These are phyloP conservation scores for Fragum sueziense DNA, from an alignment of 2,888 invertebrate species.

Conservation along the genomic window DNA sequence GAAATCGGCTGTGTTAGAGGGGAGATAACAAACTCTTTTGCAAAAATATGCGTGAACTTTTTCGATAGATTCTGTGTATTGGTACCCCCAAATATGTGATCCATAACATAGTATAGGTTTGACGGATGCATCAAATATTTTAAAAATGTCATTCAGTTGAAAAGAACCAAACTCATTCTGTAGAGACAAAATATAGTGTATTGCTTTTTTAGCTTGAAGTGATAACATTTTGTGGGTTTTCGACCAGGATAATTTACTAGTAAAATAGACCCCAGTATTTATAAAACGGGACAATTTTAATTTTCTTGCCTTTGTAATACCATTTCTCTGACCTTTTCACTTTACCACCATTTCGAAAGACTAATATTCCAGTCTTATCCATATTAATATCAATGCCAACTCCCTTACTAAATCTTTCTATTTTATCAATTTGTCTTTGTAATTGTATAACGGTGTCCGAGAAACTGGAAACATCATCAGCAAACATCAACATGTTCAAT, in stretches of 20 bases:
- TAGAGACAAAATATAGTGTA: neutral
- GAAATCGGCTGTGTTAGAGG: no score
- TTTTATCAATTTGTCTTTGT: neutral
- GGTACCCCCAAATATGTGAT: slow-evolving; percentile 29
- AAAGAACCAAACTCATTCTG: slow-evolving; percentile 24
- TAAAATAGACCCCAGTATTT: slow-evolving; percentile 22
- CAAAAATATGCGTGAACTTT: no score
- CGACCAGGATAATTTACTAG: slow-evolving; percentile 22
- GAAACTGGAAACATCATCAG: neutral
- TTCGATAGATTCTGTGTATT: neutral
- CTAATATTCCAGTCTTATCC: no score
- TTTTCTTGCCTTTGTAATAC: neutral
- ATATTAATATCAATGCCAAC: slow-evolving; percentile 25
- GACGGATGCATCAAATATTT: no score
- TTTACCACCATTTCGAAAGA: slow-evolving; percentile 23
- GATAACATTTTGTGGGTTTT: slow-evolving; percentile 4
- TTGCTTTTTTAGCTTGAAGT: slow-evolving; percentile 25
- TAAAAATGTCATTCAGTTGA: no score
- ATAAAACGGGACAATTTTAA: slow-evolving; percentile 17
- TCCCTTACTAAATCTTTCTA: neutral
- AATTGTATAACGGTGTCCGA: neutral
- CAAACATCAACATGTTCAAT: neutral
- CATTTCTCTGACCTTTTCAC: slow-evolving; percentile 12
- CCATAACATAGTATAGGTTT: slow-evolving; percentile 21
- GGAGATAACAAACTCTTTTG: no score